Evolutionary conservation across 2,797 vertebrate genomes (phyloP), one percentile per base, ranked within the genome.

Genomic region (Anguilla megastoma): DNA sequence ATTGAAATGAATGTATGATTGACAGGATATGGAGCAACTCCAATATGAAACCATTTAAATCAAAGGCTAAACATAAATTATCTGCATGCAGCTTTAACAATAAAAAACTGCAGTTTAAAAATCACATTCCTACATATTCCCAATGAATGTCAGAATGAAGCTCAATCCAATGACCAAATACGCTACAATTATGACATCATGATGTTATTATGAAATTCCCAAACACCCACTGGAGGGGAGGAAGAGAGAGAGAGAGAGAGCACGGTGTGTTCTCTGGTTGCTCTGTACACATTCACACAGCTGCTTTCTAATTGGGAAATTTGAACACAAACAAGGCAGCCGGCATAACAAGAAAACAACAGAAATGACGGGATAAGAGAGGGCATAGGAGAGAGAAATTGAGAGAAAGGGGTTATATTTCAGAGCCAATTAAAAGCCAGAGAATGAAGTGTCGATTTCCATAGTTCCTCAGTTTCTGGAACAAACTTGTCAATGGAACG

Each of bases 391-490:
- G 63, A 6, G n/a, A 27, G 5, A 27, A 24, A 24, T 24, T 18
- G n/a, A 66, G 63, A 36, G 27, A 36, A 14, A 74, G 9, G 54
- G 52, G 85, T 36, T 80, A 45, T 24, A 21, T 80, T 16, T 18
- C 66, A 87, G 80, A 48, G 87, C 41, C 50, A 66, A 85, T 16
- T 14, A 60, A 84, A 85, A 88, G 76, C 21, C 86, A 24, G 85
- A 85, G 41, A 30, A 79, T 85, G 27, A 14, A 50, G 56, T 87
- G 24, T 24, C 45, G 2, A 74, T 12, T 74, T 74, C 71, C 71
- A 33, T 36, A 16, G 71, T 45, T 45, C 41, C 16, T 14, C 33
- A 74, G 27, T 36, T 74, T 74, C 71, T 74, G 71, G 71, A 74
- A 74, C 69, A 74, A 16, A 12, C 71, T 36, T 74, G 69, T 9